Evolutionary conservation across 1,140 invertebrate species (phyloP).

Genomic region (Sitodiplosis mosellana): DNA sequence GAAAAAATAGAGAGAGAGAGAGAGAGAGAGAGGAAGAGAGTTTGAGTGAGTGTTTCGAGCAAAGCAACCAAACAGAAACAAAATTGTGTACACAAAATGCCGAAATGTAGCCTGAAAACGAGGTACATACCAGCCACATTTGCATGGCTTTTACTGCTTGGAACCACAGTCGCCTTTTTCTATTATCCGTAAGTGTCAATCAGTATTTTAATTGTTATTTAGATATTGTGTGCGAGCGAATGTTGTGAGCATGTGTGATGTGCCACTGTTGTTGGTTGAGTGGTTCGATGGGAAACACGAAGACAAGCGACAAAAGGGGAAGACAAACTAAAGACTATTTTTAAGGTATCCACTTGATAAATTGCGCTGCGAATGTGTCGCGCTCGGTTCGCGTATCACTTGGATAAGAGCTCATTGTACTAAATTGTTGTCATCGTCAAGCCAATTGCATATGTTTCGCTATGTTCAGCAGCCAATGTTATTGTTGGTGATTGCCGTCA

Average conservation of each 20-base stretch:
- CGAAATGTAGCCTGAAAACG: conserved; percentile 82
- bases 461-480: no score
- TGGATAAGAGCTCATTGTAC: no score
- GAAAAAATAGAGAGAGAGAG: no score
- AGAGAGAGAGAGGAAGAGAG: background rate
- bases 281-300: background rate
- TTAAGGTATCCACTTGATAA: background rate
- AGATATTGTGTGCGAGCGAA: background rate
- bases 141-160: conserved; percentile 84
- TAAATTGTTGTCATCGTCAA: no score
- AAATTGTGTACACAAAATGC: conserved; percentile 45
- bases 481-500: no score
- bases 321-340: background rate
- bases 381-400: no score
- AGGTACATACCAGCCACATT: conserved; percentile 89
- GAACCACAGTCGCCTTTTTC: conserved; percentile 84
- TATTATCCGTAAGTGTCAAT: conserved; percentile 77
- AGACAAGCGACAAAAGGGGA: background rate
- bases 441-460: no score
- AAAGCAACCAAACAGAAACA: background rate
- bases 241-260: background rate
- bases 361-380: no score
- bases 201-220: background rate
- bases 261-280: background rate
- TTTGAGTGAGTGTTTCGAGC: no score